Evolutionary conservation across 2,888 invertebrate genomes (phyloP), one percentile per base, ranked within the genome.

Genomic region (Drosophila mimica): DNA sequence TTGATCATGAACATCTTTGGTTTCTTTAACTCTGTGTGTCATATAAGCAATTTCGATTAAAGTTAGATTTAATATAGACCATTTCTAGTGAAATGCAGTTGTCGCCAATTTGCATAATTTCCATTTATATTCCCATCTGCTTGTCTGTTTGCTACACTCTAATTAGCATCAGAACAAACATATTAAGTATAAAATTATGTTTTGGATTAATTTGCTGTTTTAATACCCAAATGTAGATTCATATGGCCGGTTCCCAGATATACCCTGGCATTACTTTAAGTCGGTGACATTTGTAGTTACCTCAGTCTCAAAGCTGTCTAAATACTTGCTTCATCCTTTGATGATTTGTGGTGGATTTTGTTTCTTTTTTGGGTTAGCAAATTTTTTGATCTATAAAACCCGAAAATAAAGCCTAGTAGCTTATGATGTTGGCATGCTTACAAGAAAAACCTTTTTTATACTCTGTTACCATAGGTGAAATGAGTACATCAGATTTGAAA

Each of bases 91-190:
- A 80, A 68, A 74, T 70, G 48, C 57, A 60, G 33, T 31, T 48
- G 36, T 53, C 48, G 11, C 28, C 31, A 43, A 72, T 85, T 81
- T 69, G 66, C 76, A 84, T 85, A 84, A 85, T 57, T 52, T 56
- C 15, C 48, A 46, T 54, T 13, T 70, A 52, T 53, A 48, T 59
- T 68, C 13, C 33, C 46, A 69, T 33, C 40, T 58, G 60, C 8
- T 52, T 60, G 51, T 34, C 52, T 64, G 54, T 48, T 36, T 40
- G 33, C 28, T 38, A 59, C 57, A 20, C 38, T 38, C 53, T 66
- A 79, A 76, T 79, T 76, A 76, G 61, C 68, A 68, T 38, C 25
- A 36, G n/a, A 15, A 15, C 49, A 59, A 59, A 28, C 4, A 28
- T n/a, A 38, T 38, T n/a, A 38, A n/a, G 6, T 36, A 36, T 25